Evolutionary conservation across 2,888 invertebrate genomes (phyloP), one percentile per base, ranked within the genome.

Genomic region (Lasioglossum figueresi): DNA sequence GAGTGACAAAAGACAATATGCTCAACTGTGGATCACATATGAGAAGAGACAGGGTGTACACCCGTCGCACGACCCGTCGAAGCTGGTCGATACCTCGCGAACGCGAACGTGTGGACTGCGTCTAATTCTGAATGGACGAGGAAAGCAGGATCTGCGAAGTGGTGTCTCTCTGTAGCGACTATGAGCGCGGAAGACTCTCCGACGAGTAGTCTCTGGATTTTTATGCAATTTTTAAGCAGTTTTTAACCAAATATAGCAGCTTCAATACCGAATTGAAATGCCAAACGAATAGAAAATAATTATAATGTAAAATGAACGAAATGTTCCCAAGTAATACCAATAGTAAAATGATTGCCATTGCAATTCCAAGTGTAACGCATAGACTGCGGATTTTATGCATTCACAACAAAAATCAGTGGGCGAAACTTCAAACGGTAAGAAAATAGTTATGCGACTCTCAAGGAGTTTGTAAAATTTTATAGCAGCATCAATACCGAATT

Each of bases 1-100:
- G 80, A 52, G 73, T 84, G 80, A 80, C 70, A 73, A 73, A 43
- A 76, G 72, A 83, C 79, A 78, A 79, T 34, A 52, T 1, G 52
- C 74, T 70, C 40, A 59, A n/a, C 45, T 68, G n/a, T 71, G 84
- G 27, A 75, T 75, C 56, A 23, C 63, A 52, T 59, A 45, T 75
- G 78, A 79, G 83, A 83, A 75, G 74, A 79, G 72, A 83, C 78
- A 43, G 45, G 37, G 34, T 43, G 68, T 73, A 76, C 56, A 66
- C 43, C 8, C 66, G 63, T 19, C 16, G 19, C 66, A 31, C 66
- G 66, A 63, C 63, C 19, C 16, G 63, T 0, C 63, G 63, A 34
- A 16, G 66, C 34, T 34, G 48, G 56, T 43, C 43, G 66, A 79
- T 56, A 34, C 59, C 40, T 77, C 37, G 76, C 59, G 27, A 40